phyloP scores from a whole-genome alignment of 2,797 vertebrate genomes.

The Pelochelys cantorii region DNA sequence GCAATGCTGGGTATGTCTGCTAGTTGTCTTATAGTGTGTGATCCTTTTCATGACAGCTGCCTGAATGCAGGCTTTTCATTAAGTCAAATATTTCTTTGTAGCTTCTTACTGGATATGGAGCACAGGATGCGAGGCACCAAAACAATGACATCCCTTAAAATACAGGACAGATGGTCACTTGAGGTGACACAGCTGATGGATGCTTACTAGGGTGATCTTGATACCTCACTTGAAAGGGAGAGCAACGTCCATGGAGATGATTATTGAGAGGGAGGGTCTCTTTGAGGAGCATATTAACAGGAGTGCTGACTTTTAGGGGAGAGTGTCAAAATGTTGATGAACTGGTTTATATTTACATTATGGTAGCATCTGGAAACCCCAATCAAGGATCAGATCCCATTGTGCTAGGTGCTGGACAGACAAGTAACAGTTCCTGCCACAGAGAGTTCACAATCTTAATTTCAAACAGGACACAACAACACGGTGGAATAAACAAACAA shows the following conservation, averaged over 20 bases:
- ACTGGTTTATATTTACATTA: neutral
- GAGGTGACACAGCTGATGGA: neutral
- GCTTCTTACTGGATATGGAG: neutral
- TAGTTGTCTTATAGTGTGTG: neutral
- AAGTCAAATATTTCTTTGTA: neutral
- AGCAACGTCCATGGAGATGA: rapidly evolving
- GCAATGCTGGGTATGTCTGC: too few species aligned
- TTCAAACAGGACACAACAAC: constrained; percentile 25
- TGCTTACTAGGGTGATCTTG: rapidly evolving
- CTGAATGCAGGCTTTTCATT: neutral
- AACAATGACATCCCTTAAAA: neutral
- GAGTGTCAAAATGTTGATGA: neutral
- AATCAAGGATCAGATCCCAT: neutral
- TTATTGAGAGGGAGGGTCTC: neutral
- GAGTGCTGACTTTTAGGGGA: neutral
- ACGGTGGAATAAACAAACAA: neutral
- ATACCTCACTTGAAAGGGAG: neutral
- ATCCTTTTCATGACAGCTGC: neutral
- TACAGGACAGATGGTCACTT: neutral
- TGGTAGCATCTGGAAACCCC: neutral
- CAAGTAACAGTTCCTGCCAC: neutral
- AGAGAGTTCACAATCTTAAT: neutral
- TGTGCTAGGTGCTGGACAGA: neutral
- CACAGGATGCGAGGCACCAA: neutral
- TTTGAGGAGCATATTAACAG: neutral